Evolutionary conservation across 1,140 invertebrate species (phyloP), one percentile per base, ranked within the genome.

Genomic region (Macrotrachela quadricornifera): DNA sequence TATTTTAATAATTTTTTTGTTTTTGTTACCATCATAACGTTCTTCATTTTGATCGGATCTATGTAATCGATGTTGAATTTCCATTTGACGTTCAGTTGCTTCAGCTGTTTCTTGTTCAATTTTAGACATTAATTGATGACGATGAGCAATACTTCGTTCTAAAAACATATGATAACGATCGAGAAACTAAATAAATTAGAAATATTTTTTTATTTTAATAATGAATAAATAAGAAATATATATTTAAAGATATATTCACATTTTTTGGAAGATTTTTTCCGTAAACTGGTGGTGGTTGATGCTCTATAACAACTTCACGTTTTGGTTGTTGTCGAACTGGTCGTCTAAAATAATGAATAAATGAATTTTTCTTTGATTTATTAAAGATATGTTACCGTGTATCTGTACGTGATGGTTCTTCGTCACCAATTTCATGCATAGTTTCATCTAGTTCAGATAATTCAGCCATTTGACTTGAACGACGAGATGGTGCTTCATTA

Each of bases 51-150:
- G 4, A 21, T 21, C 44, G 15, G 37, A 37, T 48, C 10, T 47
- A 47, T 53, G 40, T 14, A 53, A 36, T 36, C 51, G 36, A 30
- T 53, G 45, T 13, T 41, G 46, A 47, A 53, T 44, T 2, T 44
- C 51, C 51, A 53, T 53, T 47, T 53, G 51, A 15, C 46, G 45
- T 47, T 53, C 51, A 10, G 41, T 40, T 18, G 41, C 38, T 12
- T 16, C 30, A 15, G 51, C 51, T 36, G 46, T 44, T 16, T 53
- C 17, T 14, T 44, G 42, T 21, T 46, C 46, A 21, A 46, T 40
- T 47, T 53, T 53, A 42, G 46, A 37, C 6, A 47, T 53, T 18
- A 53, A 30, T 43, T 53, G 18, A 12, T 47, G 46, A 17, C 44
- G 51, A 43, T 53, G 37, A 11, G 44, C n/a, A 48, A 40, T 36